Base-by-base conservation (phyloP, 2,888 invertebrate genomes). In the Drosophila dives region DNA sequence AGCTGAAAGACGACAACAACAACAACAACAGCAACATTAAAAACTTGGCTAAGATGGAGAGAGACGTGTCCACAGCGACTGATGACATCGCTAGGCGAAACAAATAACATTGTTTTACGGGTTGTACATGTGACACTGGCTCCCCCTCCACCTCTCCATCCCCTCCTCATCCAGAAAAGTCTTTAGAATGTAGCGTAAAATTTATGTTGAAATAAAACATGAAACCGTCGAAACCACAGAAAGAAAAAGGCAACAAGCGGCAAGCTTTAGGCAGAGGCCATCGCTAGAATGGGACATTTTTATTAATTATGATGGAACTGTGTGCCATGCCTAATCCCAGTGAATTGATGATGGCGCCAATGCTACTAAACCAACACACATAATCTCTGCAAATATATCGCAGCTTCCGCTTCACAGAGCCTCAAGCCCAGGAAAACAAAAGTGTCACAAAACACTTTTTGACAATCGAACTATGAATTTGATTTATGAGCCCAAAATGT, bases 181-280 rank as follows among this genome's bases (percentile, higher is more conserved):
- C 60, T 59, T 63, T 36, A 63, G 69, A 78, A 78, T 72, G 65
- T 75, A 71, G 66, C 81, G 75, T 78, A 73, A 73, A 79, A 84
- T 86, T 81, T 72, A 86, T 86, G 89, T 77, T 72, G 84, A 86
- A 86, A 83, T 73, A 88, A 81, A 87, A 75, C 72, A 69, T 75
- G 76, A 69, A 73, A 80, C 56, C 74, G 73, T 76, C 67, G 54
- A 48, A 55, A 68, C 42, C 67, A 62, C n/a, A 56, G 34, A 40
- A 32, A 53, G 23, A 61, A 56, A 56, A 38, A 29, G 5, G 45
- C 45, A 23, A 45, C 23, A 45, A 40, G 10, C 40, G 17, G 17
- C 40, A n/a, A 40, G 40, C 20, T 15, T 45, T 23, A 8, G 15
- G 45, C 45, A 51, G 15, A 20, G 33, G 36, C 15, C 17, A 29